Conservation (phyloP, 1,140 invertebrate genomes). For the Saccostrea glomerata region DNA sequence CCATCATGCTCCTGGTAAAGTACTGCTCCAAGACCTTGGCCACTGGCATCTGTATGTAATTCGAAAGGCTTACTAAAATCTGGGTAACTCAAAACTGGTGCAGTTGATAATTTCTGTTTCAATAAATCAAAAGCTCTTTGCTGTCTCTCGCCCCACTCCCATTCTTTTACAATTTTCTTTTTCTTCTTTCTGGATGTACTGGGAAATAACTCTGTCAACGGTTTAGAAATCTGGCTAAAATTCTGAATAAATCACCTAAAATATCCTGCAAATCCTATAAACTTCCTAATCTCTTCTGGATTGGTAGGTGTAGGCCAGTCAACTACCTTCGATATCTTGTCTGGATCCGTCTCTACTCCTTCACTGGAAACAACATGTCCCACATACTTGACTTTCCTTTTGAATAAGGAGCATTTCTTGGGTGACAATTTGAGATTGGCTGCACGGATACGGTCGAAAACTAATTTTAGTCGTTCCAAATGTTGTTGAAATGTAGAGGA, state of each 20-base stretch:
- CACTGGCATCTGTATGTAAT: no score
- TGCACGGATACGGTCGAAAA: conserved; percentile 74
- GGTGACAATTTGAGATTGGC: no score
- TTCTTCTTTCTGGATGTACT: conserved; percentile 13
- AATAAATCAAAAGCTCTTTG: no score
- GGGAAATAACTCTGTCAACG: conserved; percentile 51
- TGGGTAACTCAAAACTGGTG: no score
- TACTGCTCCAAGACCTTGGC: no score
- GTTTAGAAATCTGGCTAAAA: conserved; percentile 60
- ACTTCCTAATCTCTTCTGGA: conserved; percentile 68
- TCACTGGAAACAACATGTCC: conserved; percentile 44
- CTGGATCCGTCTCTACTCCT: no score
- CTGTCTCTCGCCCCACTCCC: no score
- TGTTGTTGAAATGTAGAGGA: conserved; percentile 77
- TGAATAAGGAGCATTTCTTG: conserved; percentile 76
- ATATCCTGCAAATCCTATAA: conserved; percentile 63
- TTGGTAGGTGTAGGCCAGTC: conserved; percentile 52
- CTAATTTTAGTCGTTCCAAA: conserved; percentile 68
- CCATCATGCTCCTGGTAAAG: no score
- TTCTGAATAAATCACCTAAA: conserved; percentile 57
- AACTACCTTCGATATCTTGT: no score
- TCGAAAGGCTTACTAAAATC: no score
- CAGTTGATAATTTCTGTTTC: no score
- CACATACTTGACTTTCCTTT: conserved; percentile 46
- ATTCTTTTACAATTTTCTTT: no score